Evolutionary conservation across 1,140 invertebrate genomes (phyloP), one percentile per base, ranked within the genome.

Genomic region (Phymorhynchus buccinoides): DNA sequence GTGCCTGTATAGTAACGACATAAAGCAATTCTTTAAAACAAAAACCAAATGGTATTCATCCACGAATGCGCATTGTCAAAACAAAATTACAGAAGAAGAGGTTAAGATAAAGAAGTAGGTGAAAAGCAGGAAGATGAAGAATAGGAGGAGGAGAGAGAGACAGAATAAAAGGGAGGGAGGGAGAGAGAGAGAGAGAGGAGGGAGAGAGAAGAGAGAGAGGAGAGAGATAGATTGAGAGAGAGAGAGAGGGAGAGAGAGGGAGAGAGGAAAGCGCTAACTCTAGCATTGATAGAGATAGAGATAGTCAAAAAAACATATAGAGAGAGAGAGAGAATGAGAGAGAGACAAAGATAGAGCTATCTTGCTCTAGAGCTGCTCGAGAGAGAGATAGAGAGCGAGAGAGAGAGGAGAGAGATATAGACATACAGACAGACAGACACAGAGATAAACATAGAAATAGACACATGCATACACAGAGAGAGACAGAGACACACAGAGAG

Each of bases 1-100:
- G 84, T 22, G 93, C 92, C 92, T 93, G 88, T 85, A 85, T 87
- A 81, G 83, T n/a, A n/a, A 71, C 14, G 66, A 32, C 30, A 7
- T 71, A 7, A 32, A 71, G 14, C 14, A 71, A n/a, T n/a, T n/a
- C n/a, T n/a, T 9, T 35, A 32, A 39, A 73, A 32, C 27, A 71
- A n/a, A 71, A 71, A 9, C 9, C n/a, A 30, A 71, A 30, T 35
- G 32, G 66, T 22, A 71, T 30, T n/a, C 16, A 35, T 30, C 66
- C 16, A 71, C 27, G 12, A 35, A 30, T 35, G 32, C 0, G 12
- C 27, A 56, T 56, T 56, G 52, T 56, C 12, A 56, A 56, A 56
- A 56, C 52, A 32, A 14, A 14, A 9, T 71, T 30, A 7, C 22
- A 22, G 48, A 12, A 22, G 48, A 52, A 22, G 48, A 52, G 22